These are phyloP conservation scores for Cryptomyrus ogoouensis DNA, from an alignment of 2,113 vertebrate species.

Conservation along the genomic window DNA sequence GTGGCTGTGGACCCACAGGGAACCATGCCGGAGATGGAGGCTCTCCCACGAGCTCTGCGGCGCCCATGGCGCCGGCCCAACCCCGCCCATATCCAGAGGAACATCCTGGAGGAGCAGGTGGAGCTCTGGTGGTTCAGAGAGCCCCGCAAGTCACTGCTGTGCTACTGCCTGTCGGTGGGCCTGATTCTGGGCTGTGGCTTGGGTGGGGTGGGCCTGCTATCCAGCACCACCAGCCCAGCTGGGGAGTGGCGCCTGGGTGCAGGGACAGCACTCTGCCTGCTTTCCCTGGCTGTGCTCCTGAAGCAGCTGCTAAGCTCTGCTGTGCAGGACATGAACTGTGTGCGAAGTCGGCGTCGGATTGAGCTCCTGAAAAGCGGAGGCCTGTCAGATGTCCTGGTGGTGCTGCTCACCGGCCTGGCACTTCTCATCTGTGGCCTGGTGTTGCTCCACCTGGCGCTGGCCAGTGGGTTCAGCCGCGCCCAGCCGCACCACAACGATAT, in stretches of 20 bases:
- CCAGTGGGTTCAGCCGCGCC: conserved; percentile 36
- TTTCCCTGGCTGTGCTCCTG: conserved; percentile 82
- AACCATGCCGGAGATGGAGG: conserved; percentile 60
- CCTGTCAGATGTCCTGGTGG: conserved; percentile 68
- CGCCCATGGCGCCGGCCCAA: conserved; percentile 40
- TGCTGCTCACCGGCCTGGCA: conserved; percentile 72
- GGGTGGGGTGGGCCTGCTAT: conserved; percentile 79
- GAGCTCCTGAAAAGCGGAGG: conserved; percentile 85
- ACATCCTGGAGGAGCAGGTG: conserved; percentile 76
- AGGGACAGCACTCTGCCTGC: conserved; percentile 81
- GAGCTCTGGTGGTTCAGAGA: conserved; percentile 94
- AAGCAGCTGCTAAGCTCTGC: conserved; percentile 95
- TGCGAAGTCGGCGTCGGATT: conserved; percentile 74
- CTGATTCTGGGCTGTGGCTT: conserved; percentile 79
- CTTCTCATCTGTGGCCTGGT: conserved; percentile 69
- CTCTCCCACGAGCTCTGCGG: conserved; percentile 46
- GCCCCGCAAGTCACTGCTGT: conserved; percentile 76
- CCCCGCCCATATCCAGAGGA: conserved; percentile 51
- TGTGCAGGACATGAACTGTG: conserved; percentile 95
- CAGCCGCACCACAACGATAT: conserved; percentile 57
- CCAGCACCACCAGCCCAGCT: conserved; percentile 74
- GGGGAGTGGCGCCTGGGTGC: conserved; percentile 83
- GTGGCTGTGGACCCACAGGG: not conserved
- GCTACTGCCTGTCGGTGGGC: conserved; percentile 76
- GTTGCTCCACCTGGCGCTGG: conserved; percentile 67